Percentiles rank a stretch among this genome's conserved stretches.
Evolutionary conservation across 2,888 invertebrate genomes (phyloP).

Genomic region (Dromius quadrimaculatus): DNA sequence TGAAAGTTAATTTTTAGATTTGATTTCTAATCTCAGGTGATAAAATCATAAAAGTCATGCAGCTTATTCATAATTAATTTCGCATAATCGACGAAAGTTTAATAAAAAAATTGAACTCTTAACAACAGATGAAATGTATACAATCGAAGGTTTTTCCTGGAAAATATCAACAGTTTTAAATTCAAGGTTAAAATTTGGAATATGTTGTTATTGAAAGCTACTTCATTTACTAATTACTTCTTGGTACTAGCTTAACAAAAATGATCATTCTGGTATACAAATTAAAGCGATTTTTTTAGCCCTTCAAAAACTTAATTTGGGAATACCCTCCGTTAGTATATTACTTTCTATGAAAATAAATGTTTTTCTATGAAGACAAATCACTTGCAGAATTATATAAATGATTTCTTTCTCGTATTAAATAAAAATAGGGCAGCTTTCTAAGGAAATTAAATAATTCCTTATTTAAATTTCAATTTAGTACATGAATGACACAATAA

Average conservation of each 20-base stretch:
- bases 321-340: not conserved
- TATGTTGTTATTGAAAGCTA: conserved; percentile 18
- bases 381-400: conserved; percentile 25
- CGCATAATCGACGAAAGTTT: conserved; percentile 12
- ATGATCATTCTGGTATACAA: too few species aligned
- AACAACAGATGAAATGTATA: not conserved
- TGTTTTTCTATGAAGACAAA: not conserved
- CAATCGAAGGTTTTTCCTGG: conserved; percentile 22
- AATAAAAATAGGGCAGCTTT: conserved; percentile 24
- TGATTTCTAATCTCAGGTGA: not conserved
- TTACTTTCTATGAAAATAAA: too few species aligned
- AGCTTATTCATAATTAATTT: too few species aligned
- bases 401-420: conserved; percentile 16
- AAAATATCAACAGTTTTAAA: conserved; percentile 13
- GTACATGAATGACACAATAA: not conserved
- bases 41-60: too few species aligned
- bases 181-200: conserved; percentile 26
- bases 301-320: too few species aligned
- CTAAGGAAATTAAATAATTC: conserved; percentile 15
- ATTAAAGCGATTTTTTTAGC: not conserved
- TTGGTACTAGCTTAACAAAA: too few species aligned
- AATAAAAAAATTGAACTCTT: conserved; percentile 15
- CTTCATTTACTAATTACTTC: too few species aligned
- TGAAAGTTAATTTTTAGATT: conserved; percentile 26
- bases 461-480: conserved; percentile 6